phyloP scores from a whole-genome alignment of 2,113 vertebrate species.

The Asarcornis scutulata region DNA sequence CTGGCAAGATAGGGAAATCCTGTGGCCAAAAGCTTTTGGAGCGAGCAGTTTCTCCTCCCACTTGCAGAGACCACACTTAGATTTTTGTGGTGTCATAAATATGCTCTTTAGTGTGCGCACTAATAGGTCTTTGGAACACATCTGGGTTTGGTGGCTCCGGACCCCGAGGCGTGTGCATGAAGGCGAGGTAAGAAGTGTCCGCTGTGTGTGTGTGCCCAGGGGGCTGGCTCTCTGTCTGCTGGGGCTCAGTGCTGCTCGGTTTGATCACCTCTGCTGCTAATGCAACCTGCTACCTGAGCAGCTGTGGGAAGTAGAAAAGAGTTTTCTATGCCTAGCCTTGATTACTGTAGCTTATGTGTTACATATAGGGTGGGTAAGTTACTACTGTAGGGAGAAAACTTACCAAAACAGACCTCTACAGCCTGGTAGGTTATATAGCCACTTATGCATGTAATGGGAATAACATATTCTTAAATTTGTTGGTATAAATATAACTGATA shows the following conservation, averaged over 20 bases:
- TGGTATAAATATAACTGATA: not conserved
- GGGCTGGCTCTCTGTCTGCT: not conserved
- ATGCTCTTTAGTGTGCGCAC: not conserved
- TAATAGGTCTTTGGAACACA: constrained; percentile 25
- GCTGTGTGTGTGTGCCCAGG: not conserved
- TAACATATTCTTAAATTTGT: not conserved
- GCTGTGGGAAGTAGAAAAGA: not conserved
- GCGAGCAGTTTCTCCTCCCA: constrained; percentile 48
- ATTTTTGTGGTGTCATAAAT: constrained; percentile 57
- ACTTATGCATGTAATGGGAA: not conserved
- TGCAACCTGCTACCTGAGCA: not conserved
- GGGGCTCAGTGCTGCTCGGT: not conserved
- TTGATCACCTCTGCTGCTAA: not conserved
- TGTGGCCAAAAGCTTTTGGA: constrained; percentile 34
- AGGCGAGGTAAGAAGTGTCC: not conserved
- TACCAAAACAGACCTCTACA: not conserved
- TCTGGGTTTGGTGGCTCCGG: not conserved
- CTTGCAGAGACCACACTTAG: constrained; percentile 22
- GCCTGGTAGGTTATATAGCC: not conserved
- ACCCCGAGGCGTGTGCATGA: not conserved
- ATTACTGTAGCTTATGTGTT: not conserved
- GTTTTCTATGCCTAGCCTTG: not conserved
- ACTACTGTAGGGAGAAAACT: not conserved
- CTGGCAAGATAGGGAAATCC: constrained; percentile 29
- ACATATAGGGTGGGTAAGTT: not conserved